phyloP scores from a whole-genome alignment of 2,888 invertebrate species.

The Paralinhomoeus sp. region DNA sequence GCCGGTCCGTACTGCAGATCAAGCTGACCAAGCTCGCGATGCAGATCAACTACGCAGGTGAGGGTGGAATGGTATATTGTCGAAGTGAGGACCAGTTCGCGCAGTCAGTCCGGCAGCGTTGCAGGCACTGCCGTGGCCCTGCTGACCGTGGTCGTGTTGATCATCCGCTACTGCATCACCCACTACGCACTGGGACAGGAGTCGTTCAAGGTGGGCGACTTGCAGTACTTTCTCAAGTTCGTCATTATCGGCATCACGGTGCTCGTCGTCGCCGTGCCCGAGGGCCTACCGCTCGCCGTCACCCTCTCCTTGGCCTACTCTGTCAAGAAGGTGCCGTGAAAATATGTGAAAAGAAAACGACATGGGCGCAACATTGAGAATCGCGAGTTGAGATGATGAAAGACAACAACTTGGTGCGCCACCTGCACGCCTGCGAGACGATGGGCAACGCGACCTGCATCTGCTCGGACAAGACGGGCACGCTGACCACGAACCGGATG shows the following conservation, averaged over 20 bases:
- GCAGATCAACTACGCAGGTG: slow-evolving; percentile 92
- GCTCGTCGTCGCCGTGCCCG: slow-evolving; percentile 94
- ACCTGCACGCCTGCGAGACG: slow-evolving; percentile 97
- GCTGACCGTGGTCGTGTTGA: slow-evolving; percentile 79
- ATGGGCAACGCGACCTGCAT: slow-evolving; percentile 99
- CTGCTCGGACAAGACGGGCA: slow-evolving; percentile 98
- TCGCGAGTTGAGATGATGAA: slow-evolving; percentile 97
- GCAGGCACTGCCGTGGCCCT: slow-evolving; percentile 79
- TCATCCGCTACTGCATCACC: slow-evolving; percentile 74
- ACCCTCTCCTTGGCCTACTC: slow-evolving; percentile 95
- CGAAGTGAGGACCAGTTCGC: slow-evolving; percentile 48
- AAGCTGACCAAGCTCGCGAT: slow-evolving; percentile 95
- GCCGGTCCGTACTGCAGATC: slow-evolving; percentile 91
- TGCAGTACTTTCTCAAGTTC: slow-evolving; percentile 78
- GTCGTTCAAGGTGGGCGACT: slow-evolving; percentile 53
- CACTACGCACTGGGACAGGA: slow-evolving; percentile 55
- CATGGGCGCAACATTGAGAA: no score
- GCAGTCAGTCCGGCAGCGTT: slow-evolving; percentile 5
- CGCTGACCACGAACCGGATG: slow-evolving; percentile 91
- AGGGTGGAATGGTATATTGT: slow-evolving; percentile 38
- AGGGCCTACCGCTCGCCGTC: slow-evolving; percentile 91
- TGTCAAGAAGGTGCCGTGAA: slow-evolving; percentile 71
- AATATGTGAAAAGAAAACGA: no score
- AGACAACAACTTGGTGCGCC: slow-evolving; percentile 95
- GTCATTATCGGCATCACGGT: slow-evolving; percentile 99